These are phyloP conservation scores for Astreopora myriophthalma DNA, from an alignment of 64 coral and sea anemone species.

Conservation along the genomic window DNA sequence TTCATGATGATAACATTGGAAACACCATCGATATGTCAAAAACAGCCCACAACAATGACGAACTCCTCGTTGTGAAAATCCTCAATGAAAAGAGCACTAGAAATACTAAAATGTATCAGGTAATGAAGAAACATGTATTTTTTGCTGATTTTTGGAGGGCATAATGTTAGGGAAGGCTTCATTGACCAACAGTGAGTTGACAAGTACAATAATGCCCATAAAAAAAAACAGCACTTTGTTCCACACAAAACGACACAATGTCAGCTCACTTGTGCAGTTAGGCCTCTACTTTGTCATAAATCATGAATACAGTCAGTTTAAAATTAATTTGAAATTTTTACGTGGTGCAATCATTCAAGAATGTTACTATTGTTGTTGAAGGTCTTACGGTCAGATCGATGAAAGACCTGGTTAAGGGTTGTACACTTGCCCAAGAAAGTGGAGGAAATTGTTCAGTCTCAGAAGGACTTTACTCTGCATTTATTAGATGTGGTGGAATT, in stretches of 20 bases:
- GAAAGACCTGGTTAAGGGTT: constrained; percentile 25
- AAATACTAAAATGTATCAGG: background rate
- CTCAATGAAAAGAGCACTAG: constrained; percentile 7
- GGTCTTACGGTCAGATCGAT: constrained; percentile 28
- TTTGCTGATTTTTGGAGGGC: background rate
- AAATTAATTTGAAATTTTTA: background rate
- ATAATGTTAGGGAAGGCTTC: background rate
- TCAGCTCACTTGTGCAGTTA: background rate
- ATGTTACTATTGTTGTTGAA: background rate
- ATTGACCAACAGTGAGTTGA: background rate
- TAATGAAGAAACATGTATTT: background rate
- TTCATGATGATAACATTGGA: background rate
- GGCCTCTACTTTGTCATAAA: background rate
- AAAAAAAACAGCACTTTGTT: background rate
- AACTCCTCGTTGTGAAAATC: background rate
- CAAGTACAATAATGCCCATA: background rate
- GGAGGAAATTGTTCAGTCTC: background rate
- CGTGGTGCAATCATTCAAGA: background rate
- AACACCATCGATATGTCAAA: background rate
- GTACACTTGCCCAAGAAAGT: constrained; percentile 16
- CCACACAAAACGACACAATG: background rate
- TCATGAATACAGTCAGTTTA: background rate
- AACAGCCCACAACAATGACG: background rate
- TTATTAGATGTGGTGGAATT: constrained; percentile 9
- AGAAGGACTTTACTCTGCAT: background rate